Evolutionary conservation across 2,888 invertebrate genomes (phyloP), one percentile per base, ranked within the genome.

Genomic region (Heliconius aoede): DNA sequence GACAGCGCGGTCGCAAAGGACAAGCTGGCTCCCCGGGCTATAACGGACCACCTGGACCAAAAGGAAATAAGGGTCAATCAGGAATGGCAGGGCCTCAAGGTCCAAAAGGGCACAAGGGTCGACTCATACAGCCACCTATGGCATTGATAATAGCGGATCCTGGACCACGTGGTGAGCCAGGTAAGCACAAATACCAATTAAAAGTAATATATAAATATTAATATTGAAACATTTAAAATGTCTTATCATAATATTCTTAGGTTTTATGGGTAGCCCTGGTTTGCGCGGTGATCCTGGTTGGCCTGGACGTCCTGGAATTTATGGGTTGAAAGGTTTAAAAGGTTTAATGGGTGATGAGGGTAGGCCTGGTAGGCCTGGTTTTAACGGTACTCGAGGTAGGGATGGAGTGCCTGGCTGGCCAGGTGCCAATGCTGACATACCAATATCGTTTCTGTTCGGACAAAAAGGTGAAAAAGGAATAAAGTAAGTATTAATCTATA

Each of bases 101-200:
- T 46, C 84, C 93, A 4, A 92, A 92, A 65, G 95, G 95, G 61
- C 74, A 72, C 0, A 92, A 92, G 82, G 96, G 97, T 69, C 65
- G 64, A 15, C 76, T 90, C 13, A 85, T 83, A 78, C 79, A 64
- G 75, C 90, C 87, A 75, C 87, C 87, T 82, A 85, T 79, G 76
- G 82, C 86, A 51, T 82, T 85, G 84, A 94, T 85, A 2, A 85
- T 80, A 81, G 88, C 92, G 32, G 90, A 90, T 36, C 89, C 90
- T 55, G 97, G 97, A 74, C 93, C 91, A 68, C 91, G 91, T 11
- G 97, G 97, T 68, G 87, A 95, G 1, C 90, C 91, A 60, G 96
- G 96, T 86, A 85, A 88, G 88, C 60, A 58, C 18, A 67, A 67
- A 74, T 13, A 40, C 21, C 7, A 32, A 24, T 65, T 30, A 30